phyloP scores from a whole-genome alignment of 2,888 invertebrate species.

The Prosopocoilus inquinatus region DNA sequence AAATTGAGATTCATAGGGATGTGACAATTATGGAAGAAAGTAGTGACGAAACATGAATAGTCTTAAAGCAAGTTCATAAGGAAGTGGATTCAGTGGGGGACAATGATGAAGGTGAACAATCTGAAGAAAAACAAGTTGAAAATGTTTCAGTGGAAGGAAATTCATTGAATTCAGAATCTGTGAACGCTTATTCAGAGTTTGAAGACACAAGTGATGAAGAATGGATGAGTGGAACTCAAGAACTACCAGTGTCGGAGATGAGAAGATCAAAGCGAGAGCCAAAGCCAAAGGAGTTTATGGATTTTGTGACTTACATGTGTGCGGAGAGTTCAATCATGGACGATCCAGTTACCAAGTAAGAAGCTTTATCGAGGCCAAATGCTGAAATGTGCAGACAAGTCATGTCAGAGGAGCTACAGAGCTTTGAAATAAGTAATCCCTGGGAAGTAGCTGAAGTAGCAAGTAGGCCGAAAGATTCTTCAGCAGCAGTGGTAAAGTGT shows the following conservation, averaged over 20 bases:
- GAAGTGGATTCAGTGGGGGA: not conserved
- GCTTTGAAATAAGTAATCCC: not conserved
- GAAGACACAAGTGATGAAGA: too few relatives aligned
- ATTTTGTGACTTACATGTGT: too few relatives aligned
- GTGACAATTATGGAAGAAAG: slow-evolving; percentile 20
- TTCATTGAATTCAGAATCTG: not conserved
- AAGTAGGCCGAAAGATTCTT: too few relatives aligned
- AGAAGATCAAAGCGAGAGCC: too few relatives aligned
- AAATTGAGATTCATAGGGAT: slow-evolving; percentile 13
- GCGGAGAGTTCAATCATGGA: not conserved
- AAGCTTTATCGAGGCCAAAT: not conserved
- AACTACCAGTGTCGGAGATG: too few relatives aligned
- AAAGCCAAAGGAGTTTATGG: too few relatives aligned
- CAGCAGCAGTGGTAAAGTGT: not conserved
- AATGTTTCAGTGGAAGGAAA: not conserved
- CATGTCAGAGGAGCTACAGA: not conserved
- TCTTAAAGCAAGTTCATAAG: not conserved
- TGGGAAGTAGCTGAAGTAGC: too few relatives aligned
- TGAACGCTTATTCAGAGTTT: too few relatives aligned
- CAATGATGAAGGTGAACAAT: not conserved
- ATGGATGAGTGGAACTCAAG: too few relatives aligned
- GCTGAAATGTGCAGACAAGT: not conserved
- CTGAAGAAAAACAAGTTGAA: not conserved
- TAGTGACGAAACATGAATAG: not conserved
- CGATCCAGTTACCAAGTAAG: too few relatives aligned